Conservation (phyloP, 2,888 invertebrate genomes). For the Griposia aprilina region DNA sequence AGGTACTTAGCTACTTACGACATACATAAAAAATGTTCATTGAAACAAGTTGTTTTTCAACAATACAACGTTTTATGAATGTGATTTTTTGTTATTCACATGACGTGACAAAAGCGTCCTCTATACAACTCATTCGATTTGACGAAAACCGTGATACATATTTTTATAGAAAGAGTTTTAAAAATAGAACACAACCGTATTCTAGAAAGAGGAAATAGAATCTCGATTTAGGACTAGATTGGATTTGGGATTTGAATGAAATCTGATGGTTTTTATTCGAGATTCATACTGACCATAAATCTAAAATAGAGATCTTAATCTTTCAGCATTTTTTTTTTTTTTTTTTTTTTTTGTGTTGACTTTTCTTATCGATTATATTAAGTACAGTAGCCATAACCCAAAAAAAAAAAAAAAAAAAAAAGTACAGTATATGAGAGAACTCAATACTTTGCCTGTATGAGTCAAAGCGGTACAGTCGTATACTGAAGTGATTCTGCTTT, state of each 20-base stretch:
- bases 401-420: too few species aligned
- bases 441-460: conserved; percentile 37
- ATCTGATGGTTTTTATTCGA: neutral
- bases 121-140: conserved; percentile 12
- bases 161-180: conserved; percentile 11
- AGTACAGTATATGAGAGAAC: conserved; percentile 24
- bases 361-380: conserved; percentile 27
- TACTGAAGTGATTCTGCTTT: conserved; percentile 62
- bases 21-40: neutral
- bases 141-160: conserved; percentile 20
- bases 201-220: conserved; percentile 8
- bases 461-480: conserved; percentile 50
- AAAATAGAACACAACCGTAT: conserved; percentile 43
- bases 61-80: neutral
- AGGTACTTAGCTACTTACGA: neutral
- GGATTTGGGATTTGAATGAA: neutral
- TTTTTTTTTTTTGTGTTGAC: conserved; percentile 1
- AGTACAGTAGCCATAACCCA: too few species aligned
- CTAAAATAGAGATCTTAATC: conserved; percentile 6
- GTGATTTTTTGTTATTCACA: conserved; percentile 1
- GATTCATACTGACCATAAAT: neutral
- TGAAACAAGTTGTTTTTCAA: conserved; percentile 13
- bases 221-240: neutral
- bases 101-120: neutral
- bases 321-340: neutral